Evolutionary conservation across 2,888 invertebrate species (phyloP).

Genomic region (Tiphia femorata): DNA sequence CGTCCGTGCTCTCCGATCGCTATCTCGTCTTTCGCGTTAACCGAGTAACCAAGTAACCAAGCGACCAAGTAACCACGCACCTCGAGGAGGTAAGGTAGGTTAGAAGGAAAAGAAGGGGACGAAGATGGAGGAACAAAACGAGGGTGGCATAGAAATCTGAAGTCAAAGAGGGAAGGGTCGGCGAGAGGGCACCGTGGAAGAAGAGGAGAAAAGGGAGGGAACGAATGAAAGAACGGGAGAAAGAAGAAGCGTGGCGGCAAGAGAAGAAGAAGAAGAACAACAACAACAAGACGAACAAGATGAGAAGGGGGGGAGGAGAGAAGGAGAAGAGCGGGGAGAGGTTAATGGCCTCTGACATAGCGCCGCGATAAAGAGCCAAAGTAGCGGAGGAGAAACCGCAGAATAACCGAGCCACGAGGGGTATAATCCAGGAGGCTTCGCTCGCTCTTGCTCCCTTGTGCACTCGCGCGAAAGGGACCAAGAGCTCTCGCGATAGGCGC

Average conservation of each 20-base stretch:
- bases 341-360: slow-evolving; percentile 43
- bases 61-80: too few relatives aligned
- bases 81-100: too few relatives aligned
- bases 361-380: slow-evolving; percentile 40
- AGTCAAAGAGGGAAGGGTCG: neutral
- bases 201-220: slow-evolving; percentile 11
- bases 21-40: too few relatives aligned
- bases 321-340: slow-evolving; percentile 27
- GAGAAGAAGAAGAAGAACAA: slow-evolving; percentile 7
- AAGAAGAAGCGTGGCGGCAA: slow-evolving; percentile 24
- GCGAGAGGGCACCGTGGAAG: slow-evolving; percentile 15
- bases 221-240: slow-evolving; percentile 10
- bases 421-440: too few relatives aligned
- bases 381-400: slow-evolving; percentile 39
- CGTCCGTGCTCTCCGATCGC: too few relatives aligned
- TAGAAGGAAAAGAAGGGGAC: neutral
- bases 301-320: slow-evolving; percentile 4
- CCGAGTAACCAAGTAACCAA: too few relatives aligned
- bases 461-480: too few relatives aligned
- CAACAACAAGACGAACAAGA: neutral
- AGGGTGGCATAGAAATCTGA: slow-evolving; percentile 9
- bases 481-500: too few relatives aligned
- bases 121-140: neutral
- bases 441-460: too few relatives aligned
- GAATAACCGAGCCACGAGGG: slow-evolving; percentile 34